A percentile compares a stretch with the other conserved stretches of the same genome.
These are phyloP conservation scores for Drosophila willistoni DNA, from an alignment of 1,140 invertebrate species.

Conservation along the genomic window DNA sequence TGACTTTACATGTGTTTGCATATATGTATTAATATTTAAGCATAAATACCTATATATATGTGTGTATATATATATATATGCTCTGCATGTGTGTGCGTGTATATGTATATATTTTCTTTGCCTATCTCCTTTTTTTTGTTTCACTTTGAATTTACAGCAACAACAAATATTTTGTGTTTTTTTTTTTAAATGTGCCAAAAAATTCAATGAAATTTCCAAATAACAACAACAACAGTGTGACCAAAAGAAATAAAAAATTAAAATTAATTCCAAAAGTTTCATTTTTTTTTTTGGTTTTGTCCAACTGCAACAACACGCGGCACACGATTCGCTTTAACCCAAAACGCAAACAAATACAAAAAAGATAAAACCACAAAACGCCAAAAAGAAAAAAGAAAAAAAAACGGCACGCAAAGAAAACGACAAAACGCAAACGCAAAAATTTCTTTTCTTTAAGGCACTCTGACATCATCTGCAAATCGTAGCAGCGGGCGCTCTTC, in stretches of 20 bases:
- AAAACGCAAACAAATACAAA: slow-evolving; percentile 45
- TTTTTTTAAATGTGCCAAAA: slow-evolving; percentile 35
- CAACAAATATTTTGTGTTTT: slow-evolving; percentile 30
- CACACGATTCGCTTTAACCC: slow-evolving; percentile 17
- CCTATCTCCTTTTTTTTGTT: slow-evolving; percentile 17
- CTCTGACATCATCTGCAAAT: slow-evolving; percentile 74
- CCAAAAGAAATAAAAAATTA: slow-evolving; percentile 19
- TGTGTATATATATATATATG: slow-evolving; percentile 1
- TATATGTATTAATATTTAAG: not conserved
- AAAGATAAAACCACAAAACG: not conserved
- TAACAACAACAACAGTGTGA: slow-evolving; percentile 1
- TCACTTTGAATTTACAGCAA: slow-evolving; percentile 11
- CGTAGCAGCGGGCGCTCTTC: slow-evolving; percentile 27
- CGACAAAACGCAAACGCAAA: slow-evolving; percentile 23
- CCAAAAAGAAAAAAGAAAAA: slow-evolving; percentile 26
- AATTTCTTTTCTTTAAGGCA: slow-evolving; percentile 55
- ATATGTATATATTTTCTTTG: not conserved
- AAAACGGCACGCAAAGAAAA: slow-evolving; percentile 11
- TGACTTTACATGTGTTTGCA: not conserved
- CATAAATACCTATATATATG: not conserved
- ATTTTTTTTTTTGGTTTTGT: slow-evolving; percentile 14
- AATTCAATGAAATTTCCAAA: slow-evolving; percentile 19
- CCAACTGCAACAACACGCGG: slow-evolving; percentile 29
- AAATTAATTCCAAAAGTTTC: slow-evolving; percentile 2
- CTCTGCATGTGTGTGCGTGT: slow-evolving; percentile 4